Evolutionary conservation across 2,888 invertebrate genomes (phyloP).

Genomic region (Anthoptus insignis): DNA sequence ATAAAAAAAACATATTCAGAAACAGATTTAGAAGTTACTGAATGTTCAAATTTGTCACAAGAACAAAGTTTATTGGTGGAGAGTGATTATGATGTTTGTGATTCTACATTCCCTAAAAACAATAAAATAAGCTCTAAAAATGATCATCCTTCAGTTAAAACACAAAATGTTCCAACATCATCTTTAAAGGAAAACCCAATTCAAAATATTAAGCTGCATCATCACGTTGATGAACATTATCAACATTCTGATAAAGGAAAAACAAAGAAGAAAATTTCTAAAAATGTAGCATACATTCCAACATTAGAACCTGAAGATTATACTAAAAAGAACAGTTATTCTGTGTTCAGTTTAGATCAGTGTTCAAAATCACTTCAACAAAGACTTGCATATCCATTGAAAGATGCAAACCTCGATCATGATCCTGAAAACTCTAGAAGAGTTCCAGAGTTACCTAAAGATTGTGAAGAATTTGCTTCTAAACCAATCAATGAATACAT

Average conservation of each 20-base stretch:
- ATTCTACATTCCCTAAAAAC: no score
- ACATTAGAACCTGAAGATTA: slow-evolving; percentile 3
- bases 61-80: background rate
- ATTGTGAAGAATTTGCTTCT: background rate
- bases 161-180: background rate
- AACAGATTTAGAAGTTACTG: background rate
- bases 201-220: background rate
- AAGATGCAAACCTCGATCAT: background rate
- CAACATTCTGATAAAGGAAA: slow-evolving; percentile 1
- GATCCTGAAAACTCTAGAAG: background rate
- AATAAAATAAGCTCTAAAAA: background rate
- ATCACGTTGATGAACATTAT: background rate
- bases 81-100: background rate
- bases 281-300: background rate
- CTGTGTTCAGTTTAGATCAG: no score
- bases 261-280: background rate
- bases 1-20: background rate
- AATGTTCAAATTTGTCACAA: background rate
- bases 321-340: no score
- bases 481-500: slow-evolving; percentile 1
- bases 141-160: background rate
- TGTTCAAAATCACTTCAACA: background rate
- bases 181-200: background rate
- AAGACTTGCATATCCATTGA: background rate
- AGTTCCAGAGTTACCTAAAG: background rate